These are phyloP conservation scores for Sinosuthora webbiana DNA, from an alignment of 2,113 vertebrate genomes.

Conservation along the genomic window DNA sequence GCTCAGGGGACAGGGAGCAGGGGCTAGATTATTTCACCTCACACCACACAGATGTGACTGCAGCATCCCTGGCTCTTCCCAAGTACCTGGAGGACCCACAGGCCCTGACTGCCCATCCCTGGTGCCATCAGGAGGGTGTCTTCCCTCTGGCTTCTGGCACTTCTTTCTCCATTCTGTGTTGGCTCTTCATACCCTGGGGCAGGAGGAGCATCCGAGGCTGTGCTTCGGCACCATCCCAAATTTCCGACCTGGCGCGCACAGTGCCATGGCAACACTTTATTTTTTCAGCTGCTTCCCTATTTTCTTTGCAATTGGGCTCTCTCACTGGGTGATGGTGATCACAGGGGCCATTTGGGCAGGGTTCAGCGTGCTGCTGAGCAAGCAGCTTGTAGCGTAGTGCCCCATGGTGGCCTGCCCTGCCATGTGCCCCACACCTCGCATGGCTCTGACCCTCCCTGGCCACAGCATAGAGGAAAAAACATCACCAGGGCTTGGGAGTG, in stretches of 20 bases:
- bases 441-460: background rate
- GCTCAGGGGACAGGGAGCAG: background rate
- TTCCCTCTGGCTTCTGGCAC: background rate
- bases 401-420: background rate
- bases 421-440: rapidly evolving
- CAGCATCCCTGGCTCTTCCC: background rate
- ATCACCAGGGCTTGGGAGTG: background rate
- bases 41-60: background rate
- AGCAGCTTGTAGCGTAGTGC: background rate
- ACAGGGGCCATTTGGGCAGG: background rate
- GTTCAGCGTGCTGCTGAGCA: background rate
- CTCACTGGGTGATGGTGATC: background rate
- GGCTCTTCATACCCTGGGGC: background rate
- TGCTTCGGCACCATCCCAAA: background rate
- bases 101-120: background rate
- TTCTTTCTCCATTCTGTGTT: background rate
- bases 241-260: rapidly evolving
- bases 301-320: background rate
- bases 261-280: background rate
- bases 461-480: background rate
- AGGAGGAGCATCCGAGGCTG: background rate
- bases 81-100: background rate
- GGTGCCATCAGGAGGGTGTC: background rate
- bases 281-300: slow-evolving; percentile 49
- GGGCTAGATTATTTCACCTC: background rate